Percentiles rank a stretch among this genome's conserved stretches.
Conservation (phyloP, 2,888 invertebrate species). For the Pimpla rufipes region DNA sequence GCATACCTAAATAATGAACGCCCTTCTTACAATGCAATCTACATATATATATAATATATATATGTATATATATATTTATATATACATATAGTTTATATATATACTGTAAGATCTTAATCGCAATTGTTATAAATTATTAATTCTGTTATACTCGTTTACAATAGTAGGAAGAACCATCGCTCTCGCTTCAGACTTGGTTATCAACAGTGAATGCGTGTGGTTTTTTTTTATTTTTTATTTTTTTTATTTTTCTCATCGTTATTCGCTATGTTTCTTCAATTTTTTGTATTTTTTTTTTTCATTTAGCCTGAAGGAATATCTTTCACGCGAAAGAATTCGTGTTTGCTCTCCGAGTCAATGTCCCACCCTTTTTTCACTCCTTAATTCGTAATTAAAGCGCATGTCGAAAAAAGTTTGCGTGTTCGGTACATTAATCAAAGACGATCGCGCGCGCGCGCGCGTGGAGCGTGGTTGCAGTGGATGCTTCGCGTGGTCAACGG, state of each 20-base stretch:
- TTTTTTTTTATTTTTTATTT: constrained; percentile 55
- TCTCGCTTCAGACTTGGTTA: constrained; percentile 77
- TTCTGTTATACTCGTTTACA: constrained; percentile 77
- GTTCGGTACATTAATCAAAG: constrained; percentile 20
- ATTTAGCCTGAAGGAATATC: constrained; percentile 22
- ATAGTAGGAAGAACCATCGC: constrained; percentile 80
- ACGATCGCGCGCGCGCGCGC: constrained; percentile 53
- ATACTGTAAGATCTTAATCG: constrained; percentile 72
- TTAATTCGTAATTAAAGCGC: constrained; percentile 63
- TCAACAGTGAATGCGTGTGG: constrained; percentile 60
- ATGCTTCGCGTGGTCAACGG: constrained; percentile 35
- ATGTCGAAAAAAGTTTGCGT: constrained; percentile 43
- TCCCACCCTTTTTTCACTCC: constrained; percentile 43
- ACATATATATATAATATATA: constrained; percentile 31
- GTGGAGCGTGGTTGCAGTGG: constrained; percentile 47
- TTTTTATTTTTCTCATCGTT: constrained; percentile 24
- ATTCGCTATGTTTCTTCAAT: constrained; percentile 45
- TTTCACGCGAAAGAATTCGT: constrained; percentile 55
- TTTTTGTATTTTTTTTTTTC: too few species aligned
- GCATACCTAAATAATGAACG: constrained; percentile 69
- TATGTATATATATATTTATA: constrained; percentile 17
- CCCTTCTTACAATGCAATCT: constrained; percentile 73
- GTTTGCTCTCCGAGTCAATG: constrained; percentile 27
- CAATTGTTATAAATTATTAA: constrained; percentile 80
- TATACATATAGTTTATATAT: not conserved